Percentiles rank a stretch among this genome's conserved stretches.
phyloP scores from a whole-genome alignment of 2,888 invertebrate genomes.

The Euzophera pinguis region DNA sequence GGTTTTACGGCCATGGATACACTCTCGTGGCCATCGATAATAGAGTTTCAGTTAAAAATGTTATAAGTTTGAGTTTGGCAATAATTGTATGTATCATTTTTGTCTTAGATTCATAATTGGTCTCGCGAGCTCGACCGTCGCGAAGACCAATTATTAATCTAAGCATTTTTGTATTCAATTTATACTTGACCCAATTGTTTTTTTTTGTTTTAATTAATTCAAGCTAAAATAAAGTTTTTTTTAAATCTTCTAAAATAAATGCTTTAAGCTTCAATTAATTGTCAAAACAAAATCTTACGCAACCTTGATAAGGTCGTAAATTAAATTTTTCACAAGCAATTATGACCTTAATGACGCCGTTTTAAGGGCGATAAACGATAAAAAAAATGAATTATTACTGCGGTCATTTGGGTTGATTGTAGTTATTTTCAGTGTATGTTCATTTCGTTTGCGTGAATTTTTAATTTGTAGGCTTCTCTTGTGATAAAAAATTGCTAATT shows the following conservation, averaged over 20 bases:
- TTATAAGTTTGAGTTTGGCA: no score
- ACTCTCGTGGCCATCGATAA: no score
- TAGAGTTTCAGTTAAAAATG: no score
- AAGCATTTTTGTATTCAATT: no score
- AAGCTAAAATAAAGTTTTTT: no score
- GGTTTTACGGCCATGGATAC: no score
- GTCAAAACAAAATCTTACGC: neutral
- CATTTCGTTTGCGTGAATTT: constrained; percentile 1
- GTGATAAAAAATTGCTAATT: neutral
- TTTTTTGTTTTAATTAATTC: no score
- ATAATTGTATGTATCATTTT: no score
- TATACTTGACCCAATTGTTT: no score
- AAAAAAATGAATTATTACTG: neutral
- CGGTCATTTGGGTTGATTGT: constrained; percentile 6
- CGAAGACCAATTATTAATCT: no score
- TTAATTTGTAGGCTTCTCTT: neutral
- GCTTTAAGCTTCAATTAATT: neutral
- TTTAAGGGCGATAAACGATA: constrained; percentile 1
- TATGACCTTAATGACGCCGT: neutral
- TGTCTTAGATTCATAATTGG: no score
- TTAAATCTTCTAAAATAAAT: neutral
- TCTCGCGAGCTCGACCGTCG: no score
- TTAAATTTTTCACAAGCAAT: constrained; percentile 2
- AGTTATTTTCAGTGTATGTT: constrained; percentile 3
- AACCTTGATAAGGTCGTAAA: constrained; percentile 1